phyloP scores from a whole-genome alignment of 2,888 invertebrate species.

The Lacanobia oleracea region DNA sequence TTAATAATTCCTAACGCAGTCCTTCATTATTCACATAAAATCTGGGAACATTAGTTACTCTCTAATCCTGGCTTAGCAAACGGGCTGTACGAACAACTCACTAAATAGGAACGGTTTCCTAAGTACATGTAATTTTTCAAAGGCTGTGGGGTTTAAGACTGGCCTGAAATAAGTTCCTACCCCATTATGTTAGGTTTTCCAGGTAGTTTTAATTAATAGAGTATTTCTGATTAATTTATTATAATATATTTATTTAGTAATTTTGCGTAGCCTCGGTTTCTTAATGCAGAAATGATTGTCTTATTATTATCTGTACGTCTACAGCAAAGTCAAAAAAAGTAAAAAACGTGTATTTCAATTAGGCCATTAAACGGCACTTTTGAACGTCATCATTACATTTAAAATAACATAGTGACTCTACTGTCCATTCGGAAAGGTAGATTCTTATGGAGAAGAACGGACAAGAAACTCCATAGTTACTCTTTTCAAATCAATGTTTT shows the following conservation, averaged over 20 bases:
- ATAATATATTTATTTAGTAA: too few species aligned
- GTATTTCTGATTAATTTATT: constrained; percentile 9
- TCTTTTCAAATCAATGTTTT: too few species aligned
- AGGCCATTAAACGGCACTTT: too few species aligned
- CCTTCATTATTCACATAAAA: constrained; percentile 61
- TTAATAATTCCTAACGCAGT: constrained; percentile 52
- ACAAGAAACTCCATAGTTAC: too few species aligned
- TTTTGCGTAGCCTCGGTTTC: not conserved
- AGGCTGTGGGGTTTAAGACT: constrained; percentile 14
- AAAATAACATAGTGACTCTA: too few species aligned
- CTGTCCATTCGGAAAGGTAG: too few species aligned
- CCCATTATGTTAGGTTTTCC: constrained; percentile 15
- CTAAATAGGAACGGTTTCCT: constrained; percentile 46
- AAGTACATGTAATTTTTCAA: constrained; percentile 53
- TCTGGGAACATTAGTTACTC: constrained; percentile 58
- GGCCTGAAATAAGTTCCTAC: constrained; percentile 5
- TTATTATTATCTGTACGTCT: not conserved
- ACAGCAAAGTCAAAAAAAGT: too few species aligned
- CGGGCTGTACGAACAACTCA: constrained; percentile 36
- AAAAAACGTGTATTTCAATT: too few species aligned
- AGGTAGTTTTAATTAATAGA: constrained; percentile 8
- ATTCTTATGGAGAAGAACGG: too few species aligned
- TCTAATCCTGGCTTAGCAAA: constrained; percentile 50
- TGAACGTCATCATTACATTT: too few species aligned
- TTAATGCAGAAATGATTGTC: not conserved